phyloP scores from a whole-genome alignment of 2,888 invertebrate genomes.

The Cepaea hortensis region DNA sequence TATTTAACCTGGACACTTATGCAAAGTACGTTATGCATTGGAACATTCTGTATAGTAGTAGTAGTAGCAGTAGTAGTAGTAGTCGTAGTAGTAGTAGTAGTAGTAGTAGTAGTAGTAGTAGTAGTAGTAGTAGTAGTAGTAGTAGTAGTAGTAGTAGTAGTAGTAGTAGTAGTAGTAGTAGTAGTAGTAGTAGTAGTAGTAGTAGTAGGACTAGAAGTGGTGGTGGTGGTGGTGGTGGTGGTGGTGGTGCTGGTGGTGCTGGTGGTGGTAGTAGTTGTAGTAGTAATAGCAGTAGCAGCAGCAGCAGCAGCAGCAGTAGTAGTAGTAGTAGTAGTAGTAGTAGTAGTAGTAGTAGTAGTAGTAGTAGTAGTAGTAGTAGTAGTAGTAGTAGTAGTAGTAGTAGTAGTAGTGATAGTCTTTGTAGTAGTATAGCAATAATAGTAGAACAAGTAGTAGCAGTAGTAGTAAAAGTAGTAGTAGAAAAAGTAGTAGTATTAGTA shows the following conservation, averaged over 20 bases:
- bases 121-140: background rate
- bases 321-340: slow-evolving; percentile 8
- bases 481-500: background rate
- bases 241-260: slow-evolving; percentile 27
- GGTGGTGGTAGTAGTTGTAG: slow-evolving; percentile 4
- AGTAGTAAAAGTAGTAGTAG: slow-evolving; percentile 16
- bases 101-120: slow-evolving; percentile 17
- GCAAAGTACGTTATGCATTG: no score
- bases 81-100: background rate
- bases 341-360: slow-evolving; percentile 9
- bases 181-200: background rate
- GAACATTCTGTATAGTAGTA: no score
- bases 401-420: background rate
- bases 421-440: no score
- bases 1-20: no score
- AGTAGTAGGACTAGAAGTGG: background rate
- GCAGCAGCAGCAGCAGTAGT: background rate
- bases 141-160: background rate
- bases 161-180: slow-evolving; percentile 12
- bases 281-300: background rate
- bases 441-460: background rate
- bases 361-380: slow-evolving; percentile 12
- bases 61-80: background rate
- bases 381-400: slow-evolving; percentile 26
- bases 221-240: slow-evolving; percentile 8